Percentiles rank a stretch among this genome's conserved stretches.
These are phyloP conservation scores for Cricetomys ansorgei DNA, from an alignment of 2,113 vertebrate species.

Conservation along the genomic window DNA sequence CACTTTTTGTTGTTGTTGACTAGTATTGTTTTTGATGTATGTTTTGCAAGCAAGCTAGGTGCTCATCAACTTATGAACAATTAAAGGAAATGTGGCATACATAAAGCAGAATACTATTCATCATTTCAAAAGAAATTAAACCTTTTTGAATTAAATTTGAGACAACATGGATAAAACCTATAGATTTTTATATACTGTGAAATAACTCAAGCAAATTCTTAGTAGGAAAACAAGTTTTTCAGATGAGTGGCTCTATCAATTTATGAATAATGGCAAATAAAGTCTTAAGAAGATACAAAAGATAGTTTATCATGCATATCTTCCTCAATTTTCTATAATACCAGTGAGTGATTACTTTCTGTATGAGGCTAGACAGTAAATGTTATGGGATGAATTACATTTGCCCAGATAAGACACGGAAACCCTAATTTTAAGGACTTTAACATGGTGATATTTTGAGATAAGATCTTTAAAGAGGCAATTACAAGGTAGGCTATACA, in stretches of 20 bases:
- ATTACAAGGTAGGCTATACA: not conserved
- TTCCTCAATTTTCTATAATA: not conserved
- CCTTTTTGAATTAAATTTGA: too few species aligned
- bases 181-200: not conserved
- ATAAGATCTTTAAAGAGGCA: not conserved
- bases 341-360: not conserved
- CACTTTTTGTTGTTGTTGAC: not conserved
- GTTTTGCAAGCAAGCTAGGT: not conserved
- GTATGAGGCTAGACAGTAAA: not conserved
- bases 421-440: not conserved
- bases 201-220: not conserved
- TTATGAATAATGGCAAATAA: not conserved
- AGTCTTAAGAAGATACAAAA: not conserved
- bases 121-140: not conserved
- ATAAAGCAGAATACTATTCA: not conserved
- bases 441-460: not conserved
- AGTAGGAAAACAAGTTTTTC: not conserved
- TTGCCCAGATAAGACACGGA: not conserved
- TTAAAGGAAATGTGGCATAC: not conserved
- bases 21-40: not conserved
- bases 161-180: not conserved
- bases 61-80: not conserved
- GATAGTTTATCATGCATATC: not conserved
- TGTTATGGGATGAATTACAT: not conserved
- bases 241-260: not conserved